These are phyloP conservation scores for Drosophila parthenogenetica DNA, from an alignment of 2,888 invertebrate species.

Conservation along the genomic window DNA sequence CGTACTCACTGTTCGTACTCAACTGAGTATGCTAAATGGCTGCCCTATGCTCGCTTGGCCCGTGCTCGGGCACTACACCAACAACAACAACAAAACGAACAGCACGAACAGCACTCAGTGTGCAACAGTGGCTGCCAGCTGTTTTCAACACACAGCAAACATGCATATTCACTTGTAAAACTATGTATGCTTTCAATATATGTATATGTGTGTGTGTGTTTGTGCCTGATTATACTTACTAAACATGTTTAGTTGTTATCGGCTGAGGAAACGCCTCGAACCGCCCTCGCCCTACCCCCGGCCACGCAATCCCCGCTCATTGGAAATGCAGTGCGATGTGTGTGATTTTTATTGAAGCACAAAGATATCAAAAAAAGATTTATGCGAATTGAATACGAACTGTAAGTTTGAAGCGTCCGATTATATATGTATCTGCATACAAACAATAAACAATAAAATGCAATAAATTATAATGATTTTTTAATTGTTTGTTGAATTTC, in stretches of 20 bases:
- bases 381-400: constrained; percentile 60
- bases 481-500: not conserved
- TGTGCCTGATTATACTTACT: constrained; percentile 58
- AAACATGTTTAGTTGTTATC: constrained; percentile 68
- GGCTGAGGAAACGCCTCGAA: constrained; percentile 59
- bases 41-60: constrained; percentile 55
- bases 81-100: not conserved
- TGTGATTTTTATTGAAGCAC: constrained; percentile 67
- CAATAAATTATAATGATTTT: not conserved
- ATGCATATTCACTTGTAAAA: not conserved
- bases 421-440: not conserved
- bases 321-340: constrained; percentile 71
- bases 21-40: constrained; percentile 56
- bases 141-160: constrained; percentile 14
- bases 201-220: constrained; percentile 16
- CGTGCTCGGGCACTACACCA: constrained; percentile 48
- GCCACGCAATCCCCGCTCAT: constrained; percentile 51
- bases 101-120: constrained; percentile 21
- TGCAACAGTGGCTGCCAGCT: constrained; percentile 49
- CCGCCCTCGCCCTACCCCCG: constrained; percentile 17
- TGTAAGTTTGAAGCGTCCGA: constrained; percentile 22
- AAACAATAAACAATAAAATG: not conserved
- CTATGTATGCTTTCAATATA: not conserved
- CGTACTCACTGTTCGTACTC: not conserved
- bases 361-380: constrained; percentile 58